These are phyloP conservation scores for Ctenochaetus hawaiiensis DNA, from an alignment of 2,797 vertebrate genomes.

Conservation along the genomic window DNA sequence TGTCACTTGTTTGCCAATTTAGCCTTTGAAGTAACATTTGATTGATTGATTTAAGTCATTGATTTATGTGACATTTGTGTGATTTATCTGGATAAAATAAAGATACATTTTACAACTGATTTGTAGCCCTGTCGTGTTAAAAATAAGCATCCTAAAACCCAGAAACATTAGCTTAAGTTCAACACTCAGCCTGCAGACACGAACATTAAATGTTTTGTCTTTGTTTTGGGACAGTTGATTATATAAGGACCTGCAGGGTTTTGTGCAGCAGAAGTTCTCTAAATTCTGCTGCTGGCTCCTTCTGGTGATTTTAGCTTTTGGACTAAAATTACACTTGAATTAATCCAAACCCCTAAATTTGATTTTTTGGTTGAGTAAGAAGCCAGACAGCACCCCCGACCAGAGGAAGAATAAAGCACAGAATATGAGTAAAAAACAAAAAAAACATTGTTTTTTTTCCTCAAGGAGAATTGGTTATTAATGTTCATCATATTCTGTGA, in stretches of 20 bases:
- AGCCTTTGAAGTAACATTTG: background rate
- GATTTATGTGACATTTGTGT: constrained; percentile 9
- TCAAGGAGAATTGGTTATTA: background rate
- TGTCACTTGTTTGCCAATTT: background rate
- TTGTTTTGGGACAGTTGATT: constrained; percentile 11
- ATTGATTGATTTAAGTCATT: background rate
- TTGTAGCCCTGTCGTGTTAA: constrained; percentile 7
- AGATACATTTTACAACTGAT: constrained; percentile 20
- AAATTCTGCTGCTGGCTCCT: constrained; percentile 39
- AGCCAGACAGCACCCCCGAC: constrained; percentile 6
- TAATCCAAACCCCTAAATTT: constrained; percentile 38
- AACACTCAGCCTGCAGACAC: background rate
- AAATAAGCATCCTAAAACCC: background rate
- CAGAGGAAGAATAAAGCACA: background rate
- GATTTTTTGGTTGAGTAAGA: constrained; percentile 56
- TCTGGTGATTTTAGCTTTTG: constrained; percentile 30
- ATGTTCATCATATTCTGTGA: background rate
- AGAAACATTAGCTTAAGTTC: background rate
- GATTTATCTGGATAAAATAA: constrained; percentile 29
- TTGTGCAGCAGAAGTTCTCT: constrained; percentile 27
- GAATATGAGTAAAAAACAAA: background rate
- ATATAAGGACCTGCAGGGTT: constrained; percentile 28
- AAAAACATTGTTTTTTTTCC: constrained; percentile 9
- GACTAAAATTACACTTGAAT: constrained; percentile 43
- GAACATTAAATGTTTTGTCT: constrained; percentile 1